Percentiles rank a stretch among this genome's conserved stretches.
phyloP scores from a whole-genome alignment of 1,140 invertebrate genomes.

The Phymastichus coffea region DNA sequence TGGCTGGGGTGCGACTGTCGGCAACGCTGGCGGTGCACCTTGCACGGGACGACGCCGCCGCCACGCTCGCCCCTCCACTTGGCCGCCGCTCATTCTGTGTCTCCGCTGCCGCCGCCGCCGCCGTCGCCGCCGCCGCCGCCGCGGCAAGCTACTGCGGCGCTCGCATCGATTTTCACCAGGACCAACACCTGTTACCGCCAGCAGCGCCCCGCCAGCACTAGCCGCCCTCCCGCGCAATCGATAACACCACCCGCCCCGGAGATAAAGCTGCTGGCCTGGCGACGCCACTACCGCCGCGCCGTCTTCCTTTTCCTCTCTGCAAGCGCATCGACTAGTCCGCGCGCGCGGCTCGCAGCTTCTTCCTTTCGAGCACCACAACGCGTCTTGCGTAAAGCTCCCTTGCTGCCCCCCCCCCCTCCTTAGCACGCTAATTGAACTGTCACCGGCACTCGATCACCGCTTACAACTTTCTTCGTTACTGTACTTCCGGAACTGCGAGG shows the following conservation, averaged over 20 bases:
- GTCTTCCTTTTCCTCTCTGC: no score
- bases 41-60: constrained; percentile 34
- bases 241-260: constrained; percentile 37
- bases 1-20: constrained; percentile 56
- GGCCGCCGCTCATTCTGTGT: constrained; percentile 34
- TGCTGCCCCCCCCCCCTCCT: constrained; percentile 16
- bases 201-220: background rate
- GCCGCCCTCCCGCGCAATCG: constrained; percentile 40
- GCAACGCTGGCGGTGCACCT: constrained; percentile 34
- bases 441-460: background rate
- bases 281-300: background rate
- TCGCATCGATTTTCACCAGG: constrained; percentile 44
- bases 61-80: constrained; percentile 36
- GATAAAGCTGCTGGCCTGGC: constrained; percentile 26
- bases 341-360: no score
- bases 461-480: background rate
- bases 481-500: no score
- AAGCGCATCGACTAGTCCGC: no score
- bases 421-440: constrained; percentile 1
- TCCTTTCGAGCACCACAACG: constrained; percentile 18
- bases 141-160: constrained; percentile 25
- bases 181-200: constrained; percentile 52
- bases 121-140: background rate
- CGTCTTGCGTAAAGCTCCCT: constrained; percentile 14
- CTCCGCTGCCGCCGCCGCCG: constrained; percentile 43